These are phyloP conservation scores for Virgularia gustaviana DNA, from an alignment of 92 coral and sea anemone species.

Conservation along the genomic window DNA sequence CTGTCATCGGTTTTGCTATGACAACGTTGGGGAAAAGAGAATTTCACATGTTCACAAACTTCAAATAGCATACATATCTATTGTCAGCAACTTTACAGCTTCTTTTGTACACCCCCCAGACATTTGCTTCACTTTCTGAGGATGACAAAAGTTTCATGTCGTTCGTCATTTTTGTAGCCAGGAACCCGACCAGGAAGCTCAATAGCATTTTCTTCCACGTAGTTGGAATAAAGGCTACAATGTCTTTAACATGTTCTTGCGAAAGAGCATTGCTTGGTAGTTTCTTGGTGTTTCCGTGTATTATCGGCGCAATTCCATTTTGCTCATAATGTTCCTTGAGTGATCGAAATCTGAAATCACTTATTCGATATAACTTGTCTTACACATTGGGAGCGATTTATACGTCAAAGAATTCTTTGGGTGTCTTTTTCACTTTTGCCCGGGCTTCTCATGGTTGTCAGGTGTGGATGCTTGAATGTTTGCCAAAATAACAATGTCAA, in stretches of 20 bases:
- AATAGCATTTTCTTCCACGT: slow-evolving; percentile 47
- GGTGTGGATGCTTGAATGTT: no score
- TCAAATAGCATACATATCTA: slow-evolving; percentile 47
- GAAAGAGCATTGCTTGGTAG: no score
- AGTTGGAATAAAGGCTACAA: slow-evolving; percentile 41
- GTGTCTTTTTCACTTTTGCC: slow-evolving; percentile 42
- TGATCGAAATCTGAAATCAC: slow-evolving; percentile 51
- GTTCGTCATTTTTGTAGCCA: slow-evolving; percentile 20
- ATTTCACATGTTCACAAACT: slow-evolving; percentile 40
- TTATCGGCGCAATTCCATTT: slow-evolving; percentile 32
- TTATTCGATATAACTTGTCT: slow-evolving; percentile 53
- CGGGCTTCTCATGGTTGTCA: slow-evolving; percentile 40
- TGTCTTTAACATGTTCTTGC: slow-evolving; percentile 31
- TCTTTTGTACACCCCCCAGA: slow-evolving; percentile 41
- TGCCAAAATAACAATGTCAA: slow-evolving; percentile 56
- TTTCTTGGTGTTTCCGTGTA: slow-evolving; percentile 39
- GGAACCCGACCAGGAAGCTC: slow-evolving; percentile 38
- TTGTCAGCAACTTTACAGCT: slow-evolving; percentile 45
- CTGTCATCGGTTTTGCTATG: slow-evolving; percentile 56
- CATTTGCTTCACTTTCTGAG: slow-evolving; percentile 12
- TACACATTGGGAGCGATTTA: slow-evolving; percentile 45
- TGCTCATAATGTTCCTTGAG: slow-evolving; percentile 58
- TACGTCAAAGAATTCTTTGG: slow-evolving; percentile 25
- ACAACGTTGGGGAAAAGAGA: no score
- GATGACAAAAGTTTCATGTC: no score